Base-by-base conservation (phyloP, 2,113 vertebrate genomes). In the Grammomys dolichurus region DNA sequence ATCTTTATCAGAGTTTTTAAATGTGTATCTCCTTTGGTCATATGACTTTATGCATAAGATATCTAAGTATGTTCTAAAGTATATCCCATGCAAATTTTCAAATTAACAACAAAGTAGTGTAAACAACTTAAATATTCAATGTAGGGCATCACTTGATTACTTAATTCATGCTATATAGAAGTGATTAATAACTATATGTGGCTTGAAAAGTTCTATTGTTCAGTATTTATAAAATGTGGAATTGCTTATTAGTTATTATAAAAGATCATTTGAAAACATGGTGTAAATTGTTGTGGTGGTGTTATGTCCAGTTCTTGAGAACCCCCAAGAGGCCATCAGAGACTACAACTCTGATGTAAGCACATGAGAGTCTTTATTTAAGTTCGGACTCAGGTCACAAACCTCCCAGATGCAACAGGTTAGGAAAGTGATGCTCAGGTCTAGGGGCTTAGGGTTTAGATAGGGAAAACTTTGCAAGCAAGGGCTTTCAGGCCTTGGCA, bases 151-250 rank as follows among this genome's bases (percentile, higher is more conserved):
- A 1, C 70, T 56, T 67, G 67, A 67, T 65, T 60, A 24, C 51
- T 58, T 81, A 85, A 33, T 46, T 85, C 40, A 46, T 40, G 13
- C 11, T 43, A 5, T 67, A 75, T 40, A 70, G 13, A n/a, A 54
- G 10, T 75, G 2, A 46, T 33, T 67, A 65, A 85, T 67, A 85
- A 85, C 75, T 87, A 40, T 60, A 31, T 43, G 28, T 70, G 31
- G 2, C 14, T 95, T 95, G 58, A 26, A 89, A 93, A 70, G 60
- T 89, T 5, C 33, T 96, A 65, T 77, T 78, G 16, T 28, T 54
- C 8, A 60, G 28, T 93, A 60, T 70, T 89, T 95, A 87, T 65
- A n/a, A n/a, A 93, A 95, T 75, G 10, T 56, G 7, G 31, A 92
- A 88, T 86, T n/a, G 7, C 2, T 69, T 48, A 33, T 73, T 81